Evolutionary conservation across 2,888 invertebrate genomes (phyloP).

Genomic region (Exocentrus adspersus): DNA sequence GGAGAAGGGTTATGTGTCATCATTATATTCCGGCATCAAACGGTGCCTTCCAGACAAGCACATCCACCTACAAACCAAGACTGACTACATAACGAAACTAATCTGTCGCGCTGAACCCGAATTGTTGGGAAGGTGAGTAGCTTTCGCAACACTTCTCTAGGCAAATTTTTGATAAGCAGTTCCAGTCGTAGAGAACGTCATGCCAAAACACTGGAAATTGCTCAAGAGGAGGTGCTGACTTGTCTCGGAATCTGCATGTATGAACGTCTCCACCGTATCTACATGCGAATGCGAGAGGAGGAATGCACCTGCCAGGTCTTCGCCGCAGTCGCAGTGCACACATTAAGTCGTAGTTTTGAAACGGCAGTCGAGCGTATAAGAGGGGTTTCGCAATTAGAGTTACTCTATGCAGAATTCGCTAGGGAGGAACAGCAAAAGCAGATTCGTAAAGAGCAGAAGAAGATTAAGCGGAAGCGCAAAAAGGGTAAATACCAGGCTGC

Average conservation of each 20-base stretch:
- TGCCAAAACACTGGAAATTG: conserved; percentile 96
- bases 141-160: background rate
- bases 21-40: conserved; percentile 87
- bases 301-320: conserved; percentile 95
- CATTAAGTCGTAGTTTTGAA: conserved; percentile 89
- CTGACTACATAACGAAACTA: conserved; percentile 87
- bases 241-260: conserved; percentile 94
- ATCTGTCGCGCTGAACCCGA: conserved; percentile 93
- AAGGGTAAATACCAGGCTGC: conserved; percentile 67
- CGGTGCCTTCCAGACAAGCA: conserved; percentile 88
- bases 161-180: conserved; percentile 11
- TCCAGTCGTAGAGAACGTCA: conserved; percentile 86
- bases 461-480: conserved; percentile 80
- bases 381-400: conserved; percentile 83
- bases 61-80: conserved; percentile 87
- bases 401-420: conserved; percentile 87
- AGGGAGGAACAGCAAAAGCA: conserved; percentile 88
- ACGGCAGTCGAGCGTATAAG: conserved; percentile 89
- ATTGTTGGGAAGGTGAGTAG: conserved; percentile 78
- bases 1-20: conserved; percentile 90
- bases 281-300: conserved; percentile 87
- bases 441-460: conserved; percentile 87
- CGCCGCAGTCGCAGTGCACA: conserved; percentile 88
- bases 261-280: conserved; percentile 87
- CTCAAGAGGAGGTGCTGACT: conserved; percentile 95